phyloP scores from a whole-genome alignment of 2,888 invertebrate genomes.

The Altica lythri region DNA sequence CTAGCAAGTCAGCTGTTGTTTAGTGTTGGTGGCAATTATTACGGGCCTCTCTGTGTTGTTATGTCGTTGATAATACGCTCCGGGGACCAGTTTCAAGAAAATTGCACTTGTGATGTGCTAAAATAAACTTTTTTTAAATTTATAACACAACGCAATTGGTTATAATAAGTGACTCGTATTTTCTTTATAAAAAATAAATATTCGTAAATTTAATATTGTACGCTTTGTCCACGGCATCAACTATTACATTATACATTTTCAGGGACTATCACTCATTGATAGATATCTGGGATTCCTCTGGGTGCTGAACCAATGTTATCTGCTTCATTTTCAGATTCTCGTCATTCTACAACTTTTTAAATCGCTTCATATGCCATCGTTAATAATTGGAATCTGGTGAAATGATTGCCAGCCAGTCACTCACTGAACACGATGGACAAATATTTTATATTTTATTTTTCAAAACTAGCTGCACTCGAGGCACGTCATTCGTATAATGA shows the following conservation, averaged over 20 bases:
- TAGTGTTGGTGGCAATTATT: no score
- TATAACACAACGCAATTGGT: no score
- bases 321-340: slow-evolving; percentile 29
- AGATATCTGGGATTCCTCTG: slow-evolving; percentile 22
- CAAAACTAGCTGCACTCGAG: background rate
- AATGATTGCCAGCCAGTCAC: slow-evolving; percentile 7
- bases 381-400: slow-evolving; percentile 25
- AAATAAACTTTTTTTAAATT: no score
- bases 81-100: no score
- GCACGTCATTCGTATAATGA: slow-evolving; percentile 4
- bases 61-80: no score
- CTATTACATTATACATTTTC: background rate
- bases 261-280: slow-evolving; percentile 10
- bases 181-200: no score
- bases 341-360: slow-evolving; percentile 26
- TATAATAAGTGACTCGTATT: no score
- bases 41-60: no score
- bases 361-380: slow-evolving; percentile 31
- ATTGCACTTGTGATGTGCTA: no score
- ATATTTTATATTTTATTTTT: slow-evolving; percentile 19
- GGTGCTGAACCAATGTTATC: slow-evolving; percentile 30
- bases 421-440: slow-evolving; percentile 13
- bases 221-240: no score
- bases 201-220: no score
- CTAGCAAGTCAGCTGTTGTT: no score